phyloP scores from a whole-genome alignment of 2,888 invertebrate genomes.

The Alloscopus bannaensis region DNA sequence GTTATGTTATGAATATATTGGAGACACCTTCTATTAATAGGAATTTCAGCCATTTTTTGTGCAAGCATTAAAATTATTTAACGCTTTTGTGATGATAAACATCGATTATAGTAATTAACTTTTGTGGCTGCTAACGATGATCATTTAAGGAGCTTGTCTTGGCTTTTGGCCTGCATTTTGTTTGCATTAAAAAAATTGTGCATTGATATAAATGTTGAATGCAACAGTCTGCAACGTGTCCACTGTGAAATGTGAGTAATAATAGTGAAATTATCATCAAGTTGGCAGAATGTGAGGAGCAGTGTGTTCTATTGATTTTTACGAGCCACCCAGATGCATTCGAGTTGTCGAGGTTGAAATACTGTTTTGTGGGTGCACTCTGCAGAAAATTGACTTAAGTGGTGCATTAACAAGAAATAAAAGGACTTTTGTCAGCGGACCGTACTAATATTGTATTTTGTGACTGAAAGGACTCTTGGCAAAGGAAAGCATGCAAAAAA shows the following conservation, averaged over 20 bases:
- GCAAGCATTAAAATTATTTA: no score
- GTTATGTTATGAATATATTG: no score
- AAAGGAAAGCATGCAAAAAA: constrained; percentile 40
- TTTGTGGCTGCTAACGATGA: no score
- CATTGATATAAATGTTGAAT: no score
- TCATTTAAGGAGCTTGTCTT: no score
- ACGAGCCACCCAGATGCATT: constrained; percentile 19
- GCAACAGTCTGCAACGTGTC: no score
- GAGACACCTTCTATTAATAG: no score
- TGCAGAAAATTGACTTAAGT: constrained; percentile 38
- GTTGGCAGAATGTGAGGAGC: neutral
- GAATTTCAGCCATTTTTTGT: no score
- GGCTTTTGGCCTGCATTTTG: no score
- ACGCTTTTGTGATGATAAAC: no score
- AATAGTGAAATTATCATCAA: constrained; percentile 15
- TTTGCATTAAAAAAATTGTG: no score
- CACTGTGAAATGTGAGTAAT: neutral
- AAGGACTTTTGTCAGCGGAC: constrained; percentile 3
- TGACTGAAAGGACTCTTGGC: constrained; percentile 48
- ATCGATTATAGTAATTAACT: no score
- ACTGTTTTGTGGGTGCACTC: constrained; percentile 11
- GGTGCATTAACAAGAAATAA: constrained; percentile 29
- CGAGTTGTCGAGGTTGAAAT: neutral
- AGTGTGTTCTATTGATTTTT: constrained; percentile 22
- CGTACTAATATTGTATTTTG: constrained; percentile 9